Percentiles rank a stretch among this genome's conserved stretches.
Evolutionary conservation across 2,888 invertebrate species (phyloP).

Genomic region (Cataglyphis livida): DNA sequence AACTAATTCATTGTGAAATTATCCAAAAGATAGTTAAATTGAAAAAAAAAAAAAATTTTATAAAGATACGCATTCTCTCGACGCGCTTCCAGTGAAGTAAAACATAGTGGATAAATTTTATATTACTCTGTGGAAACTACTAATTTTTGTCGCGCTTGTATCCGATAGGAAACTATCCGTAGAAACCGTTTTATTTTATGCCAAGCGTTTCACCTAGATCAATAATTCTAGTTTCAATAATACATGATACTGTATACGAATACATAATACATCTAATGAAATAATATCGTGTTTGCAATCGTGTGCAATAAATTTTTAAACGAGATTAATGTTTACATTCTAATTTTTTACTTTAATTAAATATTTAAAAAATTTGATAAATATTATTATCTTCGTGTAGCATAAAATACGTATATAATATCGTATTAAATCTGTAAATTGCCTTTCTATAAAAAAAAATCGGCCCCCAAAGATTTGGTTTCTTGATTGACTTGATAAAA

Average conservation of each 20-base stretch:
- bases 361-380: not conserved
- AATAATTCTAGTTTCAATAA: conserved; percentile 31
- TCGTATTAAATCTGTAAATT: not conserved
- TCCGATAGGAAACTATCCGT: conserved; percentile 43
- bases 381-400: not conserved
- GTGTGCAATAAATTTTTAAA: not conserved
- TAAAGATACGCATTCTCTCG: not conserved
- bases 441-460: not conserved
- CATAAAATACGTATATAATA: not conserved
- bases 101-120: conserved; percentile 18
- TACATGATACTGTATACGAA: not conserved
- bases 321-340: not conserved
- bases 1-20: not conserved
- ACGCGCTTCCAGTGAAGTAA: not conserved
- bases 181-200: conserved; percentile 41
- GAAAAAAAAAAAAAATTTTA: not conserved
- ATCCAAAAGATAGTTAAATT: not conserved
- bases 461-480: not conserved
- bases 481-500: not conserved
- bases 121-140: not conserved
- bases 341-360: not conserved
- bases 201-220: conserved; percentile 49
- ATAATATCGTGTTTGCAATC: not conserved
- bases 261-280: not conserved
- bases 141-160: conserved; percentile 35